These are phyloP conservation scores for Rhynchotus rufescens DNA, from an alignment of 2,797 vertebrate genomes.

Conservation along the genomic window DNA sequence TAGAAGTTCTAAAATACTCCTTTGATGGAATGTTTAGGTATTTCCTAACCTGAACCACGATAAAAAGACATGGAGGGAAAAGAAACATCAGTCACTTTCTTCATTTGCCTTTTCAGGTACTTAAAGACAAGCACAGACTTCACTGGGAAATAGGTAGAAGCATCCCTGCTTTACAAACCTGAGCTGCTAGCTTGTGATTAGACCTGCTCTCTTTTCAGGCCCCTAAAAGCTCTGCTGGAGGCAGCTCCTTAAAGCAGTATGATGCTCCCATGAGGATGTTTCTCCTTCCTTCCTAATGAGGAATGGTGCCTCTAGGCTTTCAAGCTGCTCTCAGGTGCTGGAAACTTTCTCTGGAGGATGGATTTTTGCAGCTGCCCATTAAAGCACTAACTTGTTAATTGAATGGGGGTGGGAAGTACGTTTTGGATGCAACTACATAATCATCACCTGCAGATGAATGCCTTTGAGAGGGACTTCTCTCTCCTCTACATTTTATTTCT, in stretches of 20 bases:
- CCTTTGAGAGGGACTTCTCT: background rate
- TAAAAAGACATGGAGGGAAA: background rate
- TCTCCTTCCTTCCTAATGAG: constrained; percentile 9
- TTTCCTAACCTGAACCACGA: background rate
- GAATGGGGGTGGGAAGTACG: constrained; percentile 15
- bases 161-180: background rate
- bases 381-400: constrained; percentile 41
- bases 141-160: background rate
- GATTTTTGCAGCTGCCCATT: constrained; percentile 45
- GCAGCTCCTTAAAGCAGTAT: background rate
- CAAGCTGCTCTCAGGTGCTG: constrained; percentile 16
- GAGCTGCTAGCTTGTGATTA: background rate
- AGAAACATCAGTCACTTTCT: background rate
- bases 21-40: background rate
- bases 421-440: constrained; percentile 37
- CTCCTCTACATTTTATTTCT: background rate
- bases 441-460: background rate
- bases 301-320: background rate
- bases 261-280: background rate
- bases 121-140: background rate
- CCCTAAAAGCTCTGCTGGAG: background rate
- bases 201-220: background rate
- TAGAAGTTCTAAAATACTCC: background rate
- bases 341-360: background rate
- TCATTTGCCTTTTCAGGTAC: background rate